These are phyloP conservation scores for Ammodytes dubius DNA, from an alignment of 2,113 vertebrate species.

Conservation along the genomic window DNA sequence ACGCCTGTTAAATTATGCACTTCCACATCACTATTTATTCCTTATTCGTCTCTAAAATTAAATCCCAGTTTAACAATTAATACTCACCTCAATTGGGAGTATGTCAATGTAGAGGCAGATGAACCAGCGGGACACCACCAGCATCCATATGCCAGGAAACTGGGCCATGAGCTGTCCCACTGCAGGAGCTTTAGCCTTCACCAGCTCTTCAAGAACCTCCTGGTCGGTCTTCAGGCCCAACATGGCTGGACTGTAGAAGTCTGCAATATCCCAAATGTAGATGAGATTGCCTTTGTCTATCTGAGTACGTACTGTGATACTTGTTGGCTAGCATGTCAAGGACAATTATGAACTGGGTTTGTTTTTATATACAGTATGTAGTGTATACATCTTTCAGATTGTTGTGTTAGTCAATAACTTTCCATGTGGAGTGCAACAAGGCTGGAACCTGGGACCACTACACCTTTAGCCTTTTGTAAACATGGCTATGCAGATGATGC, in stretches of 20 bases:
- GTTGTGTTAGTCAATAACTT: background rate
- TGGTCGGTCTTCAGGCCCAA: constrained; percentile 94
- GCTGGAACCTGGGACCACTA: background rate
- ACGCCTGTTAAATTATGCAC: background rate
- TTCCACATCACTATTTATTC: too few relatives aligned
- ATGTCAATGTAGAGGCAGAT: constrained; percentile 96
- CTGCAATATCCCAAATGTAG: constrained; percentile 68
- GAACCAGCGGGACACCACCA: constrained; percentile 96
- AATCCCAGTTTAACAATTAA: background rate
- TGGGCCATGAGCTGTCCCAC: constrained; percentile 90
- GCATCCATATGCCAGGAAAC: constrained; percentile 91
- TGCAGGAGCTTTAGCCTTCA: constrained; percentile 90
- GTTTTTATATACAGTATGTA: background rate
- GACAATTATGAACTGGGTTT: background rate
- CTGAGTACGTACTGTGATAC: background rate
- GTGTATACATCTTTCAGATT: background rate
- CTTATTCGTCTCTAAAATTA: background rate
- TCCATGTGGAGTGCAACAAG: background rate
- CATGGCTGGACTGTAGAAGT: constrained; percentile 94
- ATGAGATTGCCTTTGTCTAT: background rate
- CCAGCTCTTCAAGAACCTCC: constrained; percentile 93
- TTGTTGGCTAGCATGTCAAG: background rate
- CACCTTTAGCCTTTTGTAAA: background rate
- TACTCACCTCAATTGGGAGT: constrained; percentile 93
- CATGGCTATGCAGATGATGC: background rate